phyloP scores from a whole-genome alignment of 2,113 vertebrate species.

The Nesoenas mayeri region DNA sequence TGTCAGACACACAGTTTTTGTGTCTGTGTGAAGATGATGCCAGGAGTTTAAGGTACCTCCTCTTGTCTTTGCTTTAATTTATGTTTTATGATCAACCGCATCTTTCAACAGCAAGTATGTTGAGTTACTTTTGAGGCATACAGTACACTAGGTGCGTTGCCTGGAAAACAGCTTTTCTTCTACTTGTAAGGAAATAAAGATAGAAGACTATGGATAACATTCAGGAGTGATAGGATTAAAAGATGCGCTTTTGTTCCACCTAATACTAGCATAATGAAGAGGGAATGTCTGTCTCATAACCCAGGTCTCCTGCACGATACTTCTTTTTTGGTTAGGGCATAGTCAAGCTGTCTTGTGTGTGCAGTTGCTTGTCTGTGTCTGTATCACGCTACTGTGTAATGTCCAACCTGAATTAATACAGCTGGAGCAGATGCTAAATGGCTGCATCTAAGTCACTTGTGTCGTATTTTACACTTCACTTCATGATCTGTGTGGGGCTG shows the following conservation, averaged over 20 bases:
- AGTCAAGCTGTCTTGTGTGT: slow-evolving; percentile 57
- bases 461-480: slow-evolving; percentile 73
- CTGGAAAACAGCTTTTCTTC: not conserved
- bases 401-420: slow-evolving; percentile 69
- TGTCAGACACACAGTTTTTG: not conserved
- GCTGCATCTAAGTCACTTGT: slow-evolving; percentile 64
- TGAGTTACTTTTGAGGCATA: not conserved
- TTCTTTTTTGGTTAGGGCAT: slow-evolving; percentile 37
- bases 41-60: not conserved
- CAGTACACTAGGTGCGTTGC: not conserved
- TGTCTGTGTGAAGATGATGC: not conserved
- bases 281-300: not conserved
- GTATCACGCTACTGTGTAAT: slow-evolving; percentile 52
- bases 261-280: not conserved
- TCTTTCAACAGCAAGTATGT: not conserved
- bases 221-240: not conserved
- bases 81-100: not conserved
- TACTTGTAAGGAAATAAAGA: not conserved
- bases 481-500: slow-evolving; percentile 67
- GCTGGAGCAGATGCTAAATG: slow-evolving; percentile 79
- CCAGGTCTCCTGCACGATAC: not conserved
- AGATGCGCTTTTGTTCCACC: not conserved
- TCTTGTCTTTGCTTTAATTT: not conserved
- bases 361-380: slow-evolving; percentile 43
- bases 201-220: not conserved